These are phyloP conservation scores for Neoscelio sp. DNA, from an alignment of 2,888 invertebrate species.

Conservation along the genomic window DNA sequence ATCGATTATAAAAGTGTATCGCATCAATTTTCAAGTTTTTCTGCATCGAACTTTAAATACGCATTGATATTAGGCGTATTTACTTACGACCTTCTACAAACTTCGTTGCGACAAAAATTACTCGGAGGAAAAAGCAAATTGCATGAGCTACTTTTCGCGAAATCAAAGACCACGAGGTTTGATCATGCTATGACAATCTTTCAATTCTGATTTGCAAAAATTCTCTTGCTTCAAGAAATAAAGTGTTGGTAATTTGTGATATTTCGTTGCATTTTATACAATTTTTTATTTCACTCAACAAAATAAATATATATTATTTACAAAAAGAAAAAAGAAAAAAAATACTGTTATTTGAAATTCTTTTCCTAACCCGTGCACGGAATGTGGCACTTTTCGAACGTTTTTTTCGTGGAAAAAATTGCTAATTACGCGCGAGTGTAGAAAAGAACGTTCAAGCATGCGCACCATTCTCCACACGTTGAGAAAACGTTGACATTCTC, in stretches of 20 bases:
- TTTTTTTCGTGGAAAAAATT: too few relatives aligned
- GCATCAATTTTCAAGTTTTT: conserved; percentile 28
- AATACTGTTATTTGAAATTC: too few relatives aligned
- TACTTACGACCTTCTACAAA: conserved; percentile 7
- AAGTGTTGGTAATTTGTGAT: background rate
- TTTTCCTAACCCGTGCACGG: too few relatives aligned
- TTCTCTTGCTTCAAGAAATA: conserved; percentile 1
- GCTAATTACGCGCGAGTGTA: too few relatives aligned
- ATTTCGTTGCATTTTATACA: too few relatives aligned
- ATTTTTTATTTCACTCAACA: too few relatives aligned
- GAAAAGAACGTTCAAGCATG: too few relatives aligned
- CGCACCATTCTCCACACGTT: too few relatives aligned
- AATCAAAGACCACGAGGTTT: conserved; percentile 34
- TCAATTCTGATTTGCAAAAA: conserved; percentile 17
- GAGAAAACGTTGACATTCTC: too few relatives aligned
- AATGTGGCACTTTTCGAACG: too few relatives aligned
- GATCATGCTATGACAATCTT: background rate
- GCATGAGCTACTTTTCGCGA: background rate
- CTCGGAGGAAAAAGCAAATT: conserved; percentile 17
- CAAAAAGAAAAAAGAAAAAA: too few relatives aligned
- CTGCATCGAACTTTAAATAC: conserved; percentile 10
- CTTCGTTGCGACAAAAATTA: conserved; percentile 23
- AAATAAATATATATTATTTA: too few relatives aligned
- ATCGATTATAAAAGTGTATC: conserved; percentile 34
- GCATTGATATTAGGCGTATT: conserved; percentile 9